Evolutionary conservation across 2,797 vertebrate genomes (phyloP), one percentile per base, ranked within the genome.

Genomic region (Hapalemur alaotrensis): DNA sequence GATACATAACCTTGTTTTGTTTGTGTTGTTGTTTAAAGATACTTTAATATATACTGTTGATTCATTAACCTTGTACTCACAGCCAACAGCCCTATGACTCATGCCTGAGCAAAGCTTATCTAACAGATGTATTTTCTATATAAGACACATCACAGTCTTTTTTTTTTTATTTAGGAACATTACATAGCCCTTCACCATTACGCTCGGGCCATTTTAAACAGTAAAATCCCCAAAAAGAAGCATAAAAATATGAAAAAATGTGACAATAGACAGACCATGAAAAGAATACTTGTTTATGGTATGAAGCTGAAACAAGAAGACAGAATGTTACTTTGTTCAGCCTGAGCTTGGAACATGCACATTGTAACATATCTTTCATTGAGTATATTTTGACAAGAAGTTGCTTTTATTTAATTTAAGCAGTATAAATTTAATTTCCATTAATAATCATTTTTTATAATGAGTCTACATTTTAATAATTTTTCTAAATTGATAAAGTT

Each of bases 361-460:
- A 32, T 67, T 88, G 15, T 25, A 86, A 67, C 3, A 7, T 22
- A 52, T 79, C 52, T 76, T 86, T 3, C 63, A 8, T 41, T 87
- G 32, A 73, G 15, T 54, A 30, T 88, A 13, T 32, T 52, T 95
- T 83, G 76, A 48, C 41, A 75, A 61, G 38, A 81, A 69, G 38
- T 73, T 88, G 48, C 57, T 89, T 93, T n/a, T 86, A 59, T 92
- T 86, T 75, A 82, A 69, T 70, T 69, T 75, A 81, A 81, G 50
- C 81, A 81, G 2, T 57, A 90, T n/a, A 52, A 70, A 63, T 81
- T 46, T 67, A 82, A 76, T 46, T 93, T 50, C 2, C 15, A 4
- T 79, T 88, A 59, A 57, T 32, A 52, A 59, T 92, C 32, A 22
- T 70, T 59, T 63, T 57, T 82, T 87, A 41, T 81, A 65, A 69